Base-by-base conservation (phyloP, 2,797 vertebrate genomes). In the Emys orbicularis region DNA sequence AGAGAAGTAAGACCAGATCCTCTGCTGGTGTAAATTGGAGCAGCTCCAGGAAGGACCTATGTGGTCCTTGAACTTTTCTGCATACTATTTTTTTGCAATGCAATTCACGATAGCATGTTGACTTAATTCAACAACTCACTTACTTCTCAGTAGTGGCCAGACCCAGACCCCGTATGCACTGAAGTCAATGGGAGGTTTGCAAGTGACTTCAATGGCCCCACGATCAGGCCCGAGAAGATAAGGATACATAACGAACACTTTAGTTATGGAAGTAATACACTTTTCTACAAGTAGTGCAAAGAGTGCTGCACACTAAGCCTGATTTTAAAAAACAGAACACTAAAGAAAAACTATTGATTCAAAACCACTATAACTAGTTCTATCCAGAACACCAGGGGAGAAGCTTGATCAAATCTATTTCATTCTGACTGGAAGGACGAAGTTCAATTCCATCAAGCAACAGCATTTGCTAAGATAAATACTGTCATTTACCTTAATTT, bases 71-170 rank as follows among this genome's bases (percentile, higher is more conserved):
- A 82, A 25, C 21, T 4, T 88, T 87, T 3, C 57, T 83, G 50
- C 87, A 21, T 19, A 49, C 16, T 37, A 10, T 0, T 6, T 41
- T 72, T 72, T 76, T 83, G 88, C 52, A 47, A 29, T 8, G 11
- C 0, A 1, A 65, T 8, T 9, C 1, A 0, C 2, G 44, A 7
- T 4, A 41, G 47, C 1, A 11, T 1, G 12, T 31, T 81, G 83
- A 77, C 87, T 87, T 92, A 47, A 85, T 79, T 81, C 34, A 76
- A 15, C 27, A 44, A 76, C 74, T 47, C 41, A 83, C 65, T 2
- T 47, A 27, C 49, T 81, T 87, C 49, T 47, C 76, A 68, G 50
- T 86, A 86, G 56, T 0, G 44, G 47, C 5, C 86, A 1, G 2
- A 61, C 80, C 87, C 77, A 1, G 2, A 61, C 80, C 87, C 77